Evolutionary conservation across 2,113 vertebrate genomes (phyloP), one percentile per base, ranked within the genome.

Genomic region (Gambusia holbrooki): DNA sequence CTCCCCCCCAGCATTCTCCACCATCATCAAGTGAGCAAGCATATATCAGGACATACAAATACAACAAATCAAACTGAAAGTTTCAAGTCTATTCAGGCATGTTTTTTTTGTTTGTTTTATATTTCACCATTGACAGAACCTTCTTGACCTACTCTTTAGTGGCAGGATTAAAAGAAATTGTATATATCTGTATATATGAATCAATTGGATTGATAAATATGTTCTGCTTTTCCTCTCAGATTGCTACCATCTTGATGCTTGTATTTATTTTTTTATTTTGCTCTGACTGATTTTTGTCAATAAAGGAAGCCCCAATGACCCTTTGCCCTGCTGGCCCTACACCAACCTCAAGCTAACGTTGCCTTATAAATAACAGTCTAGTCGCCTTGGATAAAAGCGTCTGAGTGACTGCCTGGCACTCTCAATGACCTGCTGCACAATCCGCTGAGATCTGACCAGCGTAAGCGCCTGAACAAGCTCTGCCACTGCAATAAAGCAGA

Each of bases 291-390:
- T 84, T 73, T 76, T 28, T 63, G 28, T 62, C 76, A 77, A 37
- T 69, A 76, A 72, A 69, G 62, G 40, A 79, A 76, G 68, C 65
- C 66, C 51, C 27, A 33, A 13, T 88, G 86, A 94, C 85, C 93
- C 62, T 82, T 83, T 90, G 79, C 77, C 89, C 89, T 71, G 66
- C 65, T 90, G 84, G 75, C 79, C 86, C 74, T 54, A 35, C 25
- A 30, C 85, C 77, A 51, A 37, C 80, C 42, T 40, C 80, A 85
- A 88, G 88, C 87, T 92, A 91, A 89, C 89, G 83, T 89, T 84
- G 88, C 81, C 80, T 93, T 92, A 92, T 93, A 92, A 92, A 93
- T 92, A 94, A 93, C 89, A 81, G 81, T 87, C 90, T 75, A 82
- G 91, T 93, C 86, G 69, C 91, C 93, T 92, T 89, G 85, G 81